phyloP scores from a whole-genome alignment of 2,888 invertebrate species.

The Hoplodrina blanda region DNA sequence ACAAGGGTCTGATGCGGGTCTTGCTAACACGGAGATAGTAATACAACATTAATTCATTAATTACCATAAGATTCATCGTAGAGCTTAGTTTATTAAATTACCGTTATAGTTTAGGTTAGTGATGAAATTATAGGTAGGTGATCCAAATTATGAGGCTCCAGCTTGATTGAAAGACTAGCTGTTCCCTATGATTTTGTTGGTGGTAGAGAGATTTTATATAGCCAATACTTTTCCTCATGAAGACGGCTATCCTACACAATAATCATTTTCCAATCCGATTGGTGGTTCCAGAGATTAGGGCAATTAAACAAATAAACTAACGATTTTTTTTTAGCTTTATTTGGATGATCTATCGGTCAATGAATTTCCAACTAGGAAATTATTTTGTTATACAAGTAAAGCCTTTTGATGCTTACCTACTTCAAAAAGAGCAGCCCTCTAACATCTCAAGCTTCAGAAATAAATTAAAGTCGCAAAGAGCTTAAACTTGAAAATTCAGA shows the following conservation, averaged over 20 bases:
- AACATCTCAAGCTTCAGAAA: neutral
- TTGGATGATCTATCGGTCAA: slow-evolving; percentile 6
- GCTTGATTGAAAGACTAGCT: slow-evolving; percentile 15
- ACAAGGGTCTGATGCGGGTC: slow-evolving; percentile 77
- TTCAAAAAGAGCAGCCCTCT: neutral
- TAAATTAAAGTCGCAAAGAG: neutral
- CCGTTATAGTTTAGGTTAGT: slow-evolving; percentile 17
- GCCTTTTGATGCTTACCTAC: neutral
- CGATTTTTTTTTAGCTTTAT: no score
- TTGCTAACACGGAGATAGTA: slow-evolving; percentile 41
- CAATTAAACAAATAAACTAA: no score
- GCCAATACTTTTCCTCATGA: no score
- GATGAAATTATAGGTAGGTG: neutral
- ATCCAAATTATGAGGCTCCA: neutral
- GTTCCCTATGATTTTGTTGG: no score
- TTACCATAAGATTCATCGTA: slow-evolving; percentile 43
- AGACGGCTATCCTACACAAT: no score
- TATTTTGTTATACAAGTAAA: neutral
- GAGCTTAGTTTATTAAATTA: slow-evolving; percentile 39
- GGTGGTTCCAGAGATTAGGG: no score
- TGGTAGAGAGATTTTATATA: no score
- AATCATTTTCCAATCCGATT: no score
- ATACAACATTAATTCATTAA: slow-evolving; percentile 50
- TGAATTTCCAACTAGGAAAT: neutral
- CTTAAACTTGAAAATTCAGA: no score